Evolutionary conservation across 2,113 vertebrate genomes (phyloP).

Genomic region (Oncorhynchus gorbuscha): DNA sequence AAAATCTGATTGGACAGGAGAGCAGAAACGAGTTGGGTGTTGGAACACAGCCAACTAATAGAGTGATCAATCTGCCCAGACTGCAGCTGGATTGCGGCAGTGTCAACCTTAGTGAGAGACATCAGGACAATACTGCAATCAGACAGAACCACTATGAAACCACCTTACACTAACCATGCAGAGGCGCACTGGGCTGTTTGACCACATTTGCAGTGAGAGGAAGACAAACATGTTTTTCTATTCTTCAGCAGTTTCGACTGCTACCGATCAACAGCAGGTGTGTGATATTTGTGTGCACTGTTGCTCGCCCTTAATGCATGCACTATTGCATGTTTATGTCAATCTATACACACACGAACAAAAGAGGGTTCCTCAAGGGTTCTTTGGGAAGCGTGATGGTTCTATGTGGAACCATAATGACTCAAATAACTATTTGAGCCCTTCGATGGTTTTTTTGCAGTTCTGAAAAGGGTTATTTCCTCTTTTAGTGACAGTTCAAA

Average conservation of each 20-base stretch:
- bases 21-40: slow-evolving; percentile 9
- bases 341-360: no score
- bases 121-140: neutral
- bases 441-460: no score
- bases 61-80: slow-evolving; percentile 46
- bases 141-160: neutral
- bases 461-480: no score
- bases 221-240: neutral
- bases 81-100: slow-evolving; percentile 28
- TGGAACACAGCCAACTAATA: slow-evolving; percentile 43
- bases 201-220: neutral
- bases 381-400: no score
- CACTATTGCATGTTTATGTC: no score
- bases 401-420: no score
- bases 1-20: slow-evolving; percentile 25
- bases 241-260: neutral
- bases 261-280: neutral
- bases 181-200: neutral
- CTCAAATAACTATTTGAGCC: no score
- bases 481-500: no score
- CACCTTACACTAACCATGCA: neutral
- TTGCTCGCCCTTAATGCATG: neutral
- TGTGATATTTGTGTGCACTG: neutral
- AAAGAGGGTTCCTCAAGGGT: no score
- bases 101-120: neutral